Evolutionary conservation across 2,888 invertebrate genomes (phyloP), one percentile per base, ranked within the genome.

Genomic region (Drosophila cracens): DNA sequence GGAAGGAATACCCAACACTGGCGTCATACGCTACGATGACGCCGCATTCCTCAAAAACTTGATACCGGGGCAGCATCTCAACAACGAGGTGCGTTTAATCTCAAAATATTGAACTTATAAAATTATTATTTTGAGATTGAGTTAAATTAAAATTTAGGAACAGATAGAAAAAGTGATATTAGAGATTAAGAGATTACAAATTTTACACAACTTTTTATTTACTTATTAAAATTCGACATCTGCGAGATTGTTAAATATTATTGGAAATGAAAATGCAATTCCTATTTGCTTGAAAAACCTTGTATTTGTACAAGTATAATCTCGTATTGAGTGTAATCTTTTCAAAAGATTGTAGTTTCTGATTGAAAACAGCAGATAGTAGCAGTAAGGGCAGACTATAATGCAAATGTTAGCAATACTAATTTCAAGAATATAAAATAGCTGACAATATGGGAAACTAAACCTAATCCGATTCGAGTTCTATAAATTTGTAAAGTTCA

Each of bases 21-120:
- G 91, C 13, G 91, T 91, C 61, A 92, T 92, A 66, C 93, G 93
- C 68, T 93, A 93, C 67, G 93, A 93, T 70, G 93, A 93, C 74
- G 90, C 92, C 40, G 87, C 92, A 7, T 93, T 93, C 74, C 90
- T 93, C 48, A 92, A 92, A 82, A 93, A 92, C 70, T 82, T 93
- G 67, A 93, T 93, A 83, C 93, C 93, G n/a, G 93, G 93, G 18
- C 93, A 93, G 70, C 92, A 92, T 83, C 90, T 93, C 33, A 93
- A 93, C 79, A 93, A 92, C 83, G 93, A 93, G 91, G 93, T 93
- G 69, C 56, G 86, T 83, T 62, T 16, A 46, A 25, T 25, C 46
- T 27, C 1, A 46, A 8, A 46, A 46, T 16, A 21, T 21, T 46
- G 0, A 21, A 13, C 21, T 13, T 21, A 3, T 43, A 21, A 31